Percentiles rank a stretch among this genome's conserved stretches.
These are phyloP conservation scores for Epinephelus coioides DNA, from an alignment of 2,797 vertebrate species.

Conservation along the genomic window DNA sequence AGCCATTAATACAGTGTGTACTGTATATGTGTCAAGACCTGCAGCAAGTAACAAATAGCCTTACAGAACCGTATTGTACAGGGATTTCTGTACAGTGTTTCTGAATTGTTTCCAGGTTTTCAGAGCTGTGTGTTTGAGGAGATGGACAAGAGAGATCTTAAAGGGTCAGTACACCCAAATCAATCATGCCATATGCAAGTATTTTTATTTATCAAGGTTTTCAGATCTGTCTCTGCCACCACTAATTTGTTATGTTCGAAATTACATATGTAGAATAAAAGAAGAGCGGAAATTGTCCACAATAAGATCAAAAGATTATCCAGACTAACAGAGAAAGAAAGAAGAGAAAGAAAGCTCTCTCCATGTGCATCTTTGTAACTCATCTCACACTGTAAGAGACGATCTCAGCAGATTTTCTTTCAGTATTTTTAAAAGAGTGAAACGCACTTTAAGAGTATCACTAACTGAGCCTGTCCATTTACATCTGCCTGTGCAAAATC, in stretches of 20 bases:
- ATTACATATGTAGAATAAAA: background rate
- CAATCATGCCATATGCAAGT: constrained; percentile 2
- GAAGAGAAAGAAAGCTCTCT: background rate
- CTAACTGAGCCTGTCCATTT: constrained; percentile 59
- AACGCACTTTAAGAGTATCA: constrained; percentile 47
- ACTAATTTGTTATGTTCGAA: background rate
- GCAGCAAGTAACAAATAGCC: constrained; percentile 56
- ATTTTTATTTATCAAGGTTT: constrained; percentile 12
- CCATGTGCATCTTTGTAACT: background rate
- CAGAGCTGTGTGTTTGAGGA: constrained; percentile 15
- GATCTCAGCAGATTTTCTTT: constrained; percentile 15
- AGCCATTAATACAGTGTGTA: constrained; percentile 31
- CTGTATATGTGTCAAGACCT: constrained; percentile 45
- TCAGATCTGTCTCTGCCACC: constrained; percentile 3
- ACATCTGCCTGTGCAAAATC: constrained; percentile 45
- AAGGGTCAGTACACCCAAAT: constrained; percentile 24
- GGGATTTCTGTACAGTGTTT: background rate
- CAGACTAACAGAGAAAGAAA: background rate
- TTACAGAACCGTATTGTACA: background rate
- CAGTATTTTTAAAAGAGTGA: constrained; percentile 35
- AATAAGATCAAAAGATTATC: constrained; percentile 4
- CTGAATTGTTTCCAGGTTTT: constrained; percentile 57
- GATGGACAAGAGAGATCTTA: constrained; percentile 19
- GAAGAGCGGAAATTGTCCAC: background rate
- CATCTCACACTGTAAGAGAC: constrained; percentile 7